phyloP scores from a whole-genome alignment of 2,797 vertebrate genomes.

The Acipenser transmontanus region DNA sequence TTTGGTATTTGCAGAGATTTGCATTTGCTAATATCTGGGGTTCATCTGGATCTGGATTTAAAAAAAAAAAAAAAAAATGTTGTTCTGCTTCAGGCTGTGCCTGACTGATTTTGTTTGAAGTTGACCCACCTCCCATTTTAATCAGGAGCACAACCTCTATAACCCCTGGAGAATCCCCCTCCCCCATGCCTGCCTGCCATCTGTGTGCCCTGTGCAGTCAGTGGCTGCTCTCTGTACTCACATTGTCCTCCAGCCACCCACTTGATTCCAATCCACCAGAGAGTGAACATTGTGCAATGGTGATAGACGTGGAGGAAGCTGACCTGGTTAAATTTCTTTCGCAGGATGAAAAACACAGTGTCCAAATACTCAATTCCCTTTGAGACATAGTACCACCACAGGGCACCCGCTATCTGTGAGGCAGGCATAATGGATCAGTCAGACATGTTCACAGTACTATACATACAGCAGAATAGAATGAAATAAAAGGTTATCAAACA shows the following conservation, averaged over 20 bases:
- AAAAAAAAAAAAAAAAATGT: too few relatives aligned
- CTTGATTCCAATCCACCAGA: constrained; percentile 99
- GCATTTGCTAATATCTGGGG: too few relatives aligned
- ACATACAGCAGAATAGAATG: too few relatives aligned
- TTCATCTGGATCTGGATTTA: too few relatives aligned
- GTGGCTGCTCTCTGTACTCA: constrained; percentile 51
- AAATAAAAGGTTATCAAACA: too few relatives aligned
- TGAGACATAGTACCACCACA: constrained; percentile 98
- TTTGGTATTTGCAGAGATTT: too few relatives aligned
- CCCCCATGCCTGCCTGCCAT: neutral
- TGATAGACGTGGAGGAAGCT: constrained; percentile 98
- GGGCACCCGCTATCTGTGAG: constrained; percentile 86
- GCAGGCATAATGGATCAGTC: neutral
- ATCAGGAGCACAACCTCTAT: neutral
- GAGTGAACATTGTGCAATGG: constrained; percentile 97
- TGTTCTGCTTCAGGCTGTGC: too few relatives aligned
- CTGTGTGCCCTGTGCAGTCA: neutral
- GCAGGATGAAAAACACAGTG: constrained; percentile 95
- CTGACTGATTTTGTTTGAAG: neutral
- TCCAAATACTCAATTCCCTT: constrained; percentile 97
- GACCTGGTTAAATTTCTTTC: constrained; percentile 97
- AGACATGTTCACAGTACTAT: too few relatives aligned
- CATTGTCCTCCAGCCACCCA: constrained; percentile 98
- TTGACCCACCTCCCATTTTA: neutral
- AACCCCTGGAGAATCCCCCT: constrained; percentile 2